Conservation (phyloP, 2,888 invertebrate genomes). For the Maniola hyperantus region DNA sequence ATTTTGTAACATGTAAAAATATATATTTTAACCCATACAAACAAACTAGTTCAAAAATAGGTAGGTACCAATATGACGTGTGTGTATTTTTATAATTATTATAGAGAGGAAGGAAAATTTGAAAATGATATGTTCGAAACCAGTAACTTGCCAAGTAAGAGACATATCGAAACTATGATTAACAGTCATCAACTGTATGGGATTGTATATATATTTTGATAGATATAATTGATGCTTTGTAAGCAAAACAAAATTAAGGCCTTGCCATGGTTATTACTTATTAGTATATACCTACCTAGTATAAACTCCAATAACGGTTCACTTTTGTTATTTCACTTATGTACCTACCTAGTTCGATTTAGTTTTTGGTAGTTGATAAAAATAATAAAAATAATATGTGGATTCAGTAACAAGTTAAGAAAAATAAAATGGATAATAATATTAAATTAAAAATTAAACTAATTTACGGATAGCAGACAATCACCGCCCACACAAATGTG, state of each 20-base stretch:
- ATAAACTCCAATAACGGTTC: not conserved
- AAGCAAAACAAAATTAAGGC: conserved; percentile 2
- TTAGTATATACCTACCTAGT: too few relatives aligned
- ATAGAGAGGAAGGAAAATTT: conserved; percentile 21
- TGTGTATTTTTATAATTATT: conserved; percentile 11
- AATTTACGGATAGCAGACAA: conserved; percentile 4
- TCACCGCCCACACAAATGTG: conserved; percentile 17
- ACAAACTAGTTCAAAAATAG: not conserved
- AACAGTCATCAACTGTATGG: conserved; percentile 15
- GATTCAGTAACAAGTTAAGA: too few relatives aligned
- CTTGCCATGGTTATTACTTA: not conserved
- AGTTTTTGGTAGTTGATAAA: too few relatives aligned
- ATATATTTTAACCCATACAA: not conserved
- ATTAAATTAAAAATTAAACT: too few relatives aligned
- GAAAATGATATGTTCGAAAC: conserved; percentile 18
- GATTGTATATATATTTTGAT: not conserved
- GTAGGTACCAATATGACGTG: not conserved
- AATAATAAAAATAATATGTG: too few relatives aligned
- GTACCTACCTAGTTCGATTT: too few relatives aligned
- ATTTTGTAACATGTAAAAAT: too few relatives aligned
- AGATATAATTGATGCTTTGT: conserved; percentile 8
- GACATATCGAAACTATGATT: conserved; percentile 13
- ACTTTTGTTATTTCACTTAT: too few relatives aligned
- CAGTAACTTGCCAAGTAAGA: not conserved
- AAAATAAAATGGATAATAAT: too few relatives aligned